These are phyloP conservation scores for Tetramorium alpestre DNA, from an alignment of 1,140 invertebrate genomes.

Conservation along the genomic window DNA sequence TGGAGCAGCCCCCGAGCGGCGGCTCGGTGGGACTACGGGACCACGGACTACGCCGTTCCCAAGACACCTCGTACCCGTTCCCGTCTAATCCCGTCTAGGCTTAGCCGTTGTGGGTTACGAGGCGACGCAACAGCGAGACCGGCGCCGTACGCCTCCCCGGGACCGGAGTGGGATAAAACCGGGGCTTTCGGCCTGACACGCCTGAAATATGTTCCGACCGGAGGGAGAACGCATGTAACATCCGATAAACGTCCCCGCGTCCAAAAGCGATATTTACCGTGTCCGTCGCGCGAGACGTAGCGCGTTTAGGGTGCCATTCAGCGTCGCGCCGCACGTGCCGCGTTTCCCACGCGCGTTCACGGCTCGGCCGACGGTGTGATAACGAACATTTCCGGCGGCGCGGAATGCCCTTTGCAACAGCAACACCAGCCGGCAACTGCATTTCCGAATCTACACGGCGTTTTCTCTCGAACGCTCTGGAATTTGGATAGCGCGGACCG, in stretches of 20 bases:
- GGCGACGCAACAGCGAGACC: slow-evolving; percentile 2
- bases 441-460: not conserved
- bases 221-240: slow-evolving; percentile 11
- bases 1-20: slow-evolving; percentile 19
- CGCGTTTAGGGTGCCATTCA: slow-evolving; percentile 39
- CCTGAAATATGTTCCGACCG: slow-evolving; percentile 55
- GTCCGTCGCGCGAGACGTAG: slow-evolving; percentile 38
- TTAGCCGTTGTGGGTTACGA: slow-evolving; percentile 36
- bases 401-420: not conserved
- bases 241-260: slow-evolving; percentile 42
- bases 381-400: not conserved
- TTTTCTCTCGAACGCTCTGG: not conserved
- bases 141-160: not conserved
- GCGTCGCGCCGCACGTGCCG: slow-evolving; percentile 20
- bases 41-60: slow-evolving; percentile 25
- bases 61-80: slow-evolving; percentile 9
- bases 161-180: slow-evolving; percentile 38
- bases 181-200: slow-evolving; percentile 39
- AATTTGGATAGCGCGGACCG: not conserved
- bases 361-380: not conserved
- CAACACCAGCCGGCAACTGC: not conserved
- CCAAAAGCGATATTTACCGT: slow-evolving; percentile 23
- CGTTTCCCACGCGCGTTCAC: slow-evolving; percentile 39
- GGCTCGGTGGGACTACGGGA: not conserved
- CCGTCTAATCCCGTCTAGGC: slow-evolving; percentile 46